Evolutionary conservation across 2,888 invertebrate species (phyloP).

Genomic region (Pegoplata infirma): DNA sequence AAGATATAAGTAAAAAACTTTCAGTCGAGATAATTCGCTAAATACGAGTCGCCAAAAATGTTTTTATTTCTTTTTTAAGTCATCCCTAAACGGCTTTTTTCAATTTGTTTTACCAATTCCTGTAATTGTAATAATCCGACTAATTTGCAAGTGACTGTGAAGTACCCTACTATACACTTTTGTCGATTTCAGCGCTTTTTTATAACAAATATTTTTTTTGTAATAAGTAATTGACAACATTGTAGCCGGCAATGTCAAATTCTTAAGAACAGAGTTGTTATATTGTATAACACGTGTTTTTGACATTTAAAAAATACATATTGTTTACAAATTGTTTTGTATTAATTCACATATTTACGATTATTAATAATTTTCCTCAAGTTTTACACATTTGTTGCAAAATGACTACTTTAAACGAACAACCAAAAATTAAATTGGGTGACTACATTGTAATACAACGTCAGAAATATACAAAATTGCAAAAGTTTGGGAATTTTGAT

Average conservation of each 20-base stretch:
- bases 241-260: not conserved
- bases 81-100: too few species aligned
- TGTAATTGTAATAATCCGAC: too few species aligned
- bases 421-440: slow-evolving; percentile 81
- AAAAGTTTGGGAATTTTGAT: slow-evolving; percentile 84
- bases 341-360: not conserved
- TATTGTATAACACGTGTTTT: slow-evolving; percentile 42
- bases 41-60: too few species aligned
- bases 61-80: too few species aligned
- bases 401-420: slow-evolving; percentile 43
- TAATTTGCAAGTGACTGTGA: too few species aligned
- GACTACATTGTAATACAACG: slow-evolving; percentile 88
- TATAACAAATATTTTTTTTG: too few species aligned
- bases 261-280: slow-evolving; percentile 18
- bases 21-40: too few species aligned
- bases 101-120: too few species aligned
- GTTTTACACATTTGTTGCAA: not conserved
- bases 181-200: too few species aligned
- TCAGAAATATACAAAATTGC: slow-evolving; percentile 87
- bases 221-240: not conserved
- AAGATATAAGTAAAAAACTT: too few species aligned
- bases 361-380: not conserved
- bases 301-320: slow-evolving; percentile 28
- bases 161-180: too few species aligned
- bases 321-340: slow-evolving; percentile 23